Evolutionary conservation across 2,888 invertebrate species (phyloP), one percentile per base, ranked within the genome.

Genomic region (Sturmia bella): DNA sequence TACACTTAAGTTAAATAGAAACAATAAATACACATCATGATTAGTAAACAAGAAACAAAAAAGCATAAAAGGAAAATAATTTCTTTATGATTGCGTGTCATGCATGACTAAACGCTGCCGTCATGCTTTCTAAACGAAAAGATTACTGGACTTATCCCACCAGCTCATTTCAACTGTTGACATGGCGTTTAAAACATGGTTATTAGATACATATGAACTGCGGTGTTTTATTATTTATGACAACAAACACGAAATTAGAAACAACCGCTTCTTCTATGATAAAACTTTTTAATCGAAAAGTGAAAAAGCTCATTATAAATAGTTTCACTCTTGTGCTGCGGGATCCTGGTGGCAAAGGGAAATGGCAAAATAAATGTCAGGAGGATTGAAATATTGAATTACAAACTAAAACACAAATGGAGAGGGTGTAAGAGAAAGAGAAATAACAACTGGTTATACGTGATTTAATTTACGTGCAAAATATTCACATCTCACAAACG

Each of bases 401-500:
- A n/a, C 6, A 69, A 69, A 57, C 21, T 11, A 17, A 21, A 43
- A 43, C 43, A 7, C 6, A 3, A 27, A 15, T 4, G 27, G 32
- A 9, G 37, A 12, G 15, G 11, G 56, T 7, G 27, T 32, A 37
- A 17, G 2, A 24, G 5, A n/a, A 43, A 13, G 9, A 13, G 15
- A 50, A 45, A 64, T 27, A 41, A 9, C 57, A 59, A 59, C 4
- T 48, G 74, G 69, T 69, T 74, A 59, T 74, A 82, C 82, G 82
- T 82, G 82, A 78, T 70, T 82, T 78, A 74, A 82, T 82, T 82
- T 77, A n/a, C 39, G 2, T 74, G 27, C 43, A 81, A 77, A 69
- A 57, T 74, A 64, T 74, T 69, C 74, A 66, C 32, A 57, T 64
- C 69, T 48, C 32, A 54, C 54, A 66, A 66, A 70, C 69, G 77